These are phyloP conservation scores for Abramis brama DNA, from an alignment of 2,113 vertebrate species.

Conservation along the genomic window DNA sequence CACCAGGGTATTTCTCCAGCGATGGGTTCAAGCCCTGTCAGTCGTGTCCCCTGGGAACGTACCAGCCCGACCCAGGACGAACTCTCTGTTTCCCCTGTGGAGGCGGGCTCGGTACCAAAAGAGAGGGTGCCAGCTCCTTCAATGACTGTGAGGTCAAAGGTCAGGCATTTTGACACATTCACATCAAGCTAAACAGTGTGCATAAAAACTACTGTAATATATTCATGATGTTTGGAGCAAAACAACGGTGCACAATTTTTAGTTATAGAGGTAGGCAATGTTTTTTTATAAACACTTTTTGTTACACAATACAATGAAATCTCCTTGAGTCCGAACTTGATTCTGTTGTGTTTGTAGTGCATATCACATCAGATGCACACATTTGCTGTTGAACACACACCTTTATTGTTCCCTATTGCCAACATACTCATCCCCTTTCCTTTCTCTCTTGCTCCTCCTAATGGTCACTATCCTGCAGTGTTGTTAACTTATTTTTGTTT, in stretches of 20 bases:
- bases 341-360: too few relatives aligned
- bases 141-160: slow-evolving; percentile 97
- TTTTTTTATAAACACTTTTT: too few relatives aligned
- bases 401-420: too few relatives aligned
- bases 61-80: slow-evolving; percentile 90
- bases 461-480: too few relatives aligned
- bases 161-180: slow-evolving; percentile 54
- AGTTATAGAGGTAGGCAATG: too few relatives aligned
- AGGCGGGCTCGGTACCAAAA: slow-evolving; percentile 88
- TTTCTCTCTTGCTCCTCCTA: too few relatives aligned
- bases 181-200: background rate
- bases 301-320: too few relatives aligned
- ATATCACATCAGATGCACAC: too few relatives aligned
- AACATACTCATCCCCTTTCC: too few relatives aligned
- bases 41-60: slow-evolving; percentile 85
- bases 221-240: background rate
- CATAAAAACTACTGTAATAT: background rate
- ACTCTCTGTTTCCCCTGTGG: slow-evolving; percentile 94
- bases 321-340: too few relatives aligned
- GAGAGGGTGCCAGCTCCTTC: slow-evolving; percentile 91
- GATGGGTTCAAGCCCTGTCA: slow-evolving; percentile 96
- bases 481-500: too few relatives aligned
- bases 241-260: background rate
- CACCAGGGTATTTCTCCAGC: slow-evolving; percentile 85
- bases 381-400: too few relatives aligned